Conservation (phyloP, 1,140 invertebrate genomes). For the Drosophila tani region DNA sequence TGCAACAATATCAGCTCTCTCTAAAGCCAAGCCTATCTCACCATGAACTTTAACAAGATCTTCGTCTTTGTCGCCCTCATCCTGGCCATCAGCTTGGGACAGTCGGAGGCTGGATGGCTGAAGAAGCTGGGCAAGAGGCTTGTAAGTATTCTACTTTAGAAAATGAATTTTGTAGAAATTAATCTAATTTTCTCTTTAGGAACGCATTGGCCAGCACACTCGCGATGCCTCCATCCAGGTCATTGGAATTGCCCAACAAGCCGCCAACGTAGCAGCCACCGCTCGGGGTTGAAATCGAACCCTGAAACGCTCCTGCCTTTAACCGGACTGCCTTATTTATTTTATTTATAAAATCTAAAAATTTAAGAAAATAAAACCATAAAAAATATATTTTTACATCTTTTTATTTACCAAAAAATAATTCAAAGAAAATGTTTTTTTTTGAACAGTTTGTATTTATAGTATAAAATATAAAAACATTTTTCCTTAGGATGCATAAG, state of each 20-base stretch:
- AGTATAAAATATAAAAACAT: no score
- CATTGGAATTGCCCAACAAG: conserved; percentile 74
- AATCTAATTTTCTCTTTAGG: conserved; percentile 29
- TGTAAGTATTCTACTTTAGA: conserved; percentile 40
- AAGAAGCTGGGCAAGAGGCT: conserved; percentile 76
- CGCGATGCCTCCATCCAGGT: conserved; percentile 76
- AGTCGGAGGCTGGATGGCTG: conserved; percentile 72
- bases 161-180: not conserved
- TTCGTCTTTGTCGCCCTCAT: conserved; percentile 72
- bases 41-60: conserved; percentile 79
- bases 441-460: no score
- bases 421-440: not conserved
- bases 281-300: conserved; percentile 42
- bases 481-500: no score
- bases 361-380: conserved; percentile 2
- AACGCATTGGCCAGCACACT: conserved; percentile 76
- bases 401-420: not conserved
- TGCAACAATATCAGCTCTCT: conserved; percentile 19
- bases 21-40: conserved; percentile 1
- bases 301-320: no score
- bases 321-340: conserved; percentile 17
- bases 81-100: conserved; percentile 65
- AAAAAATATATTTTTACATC: not conserved
- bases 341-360: not conserved
- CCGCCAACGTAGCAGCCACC: conserved; percentile 77